Base-by-base conservation (phyloP, 2,888 invertebrate genomes). In the Calameuta filiformis region DNA sequence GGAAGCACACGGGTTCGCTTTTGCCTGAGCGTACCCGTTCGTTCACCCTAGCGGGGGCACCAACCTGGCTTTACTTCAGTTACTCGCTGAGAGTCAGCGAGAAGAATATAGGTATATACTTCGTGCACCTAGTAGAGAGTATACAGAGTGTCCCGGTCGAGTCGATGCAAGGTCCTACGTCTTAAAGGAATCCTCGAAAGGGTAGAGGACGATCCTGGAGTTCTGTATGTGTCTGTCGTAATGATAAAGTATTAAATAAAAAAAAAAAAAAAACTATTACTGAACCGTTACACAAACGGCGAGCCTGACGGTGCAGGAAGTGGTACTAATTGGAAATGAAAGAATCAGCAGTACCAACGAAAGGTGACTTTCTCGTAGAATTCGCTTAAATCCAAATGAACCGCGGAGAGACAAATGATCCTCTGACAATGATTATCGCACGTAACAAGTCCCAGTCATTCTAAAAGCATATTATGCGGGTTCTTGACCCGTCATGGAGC, bases 41-140 rank as follows among this genome's bases (percentile, higher is more conserved):
- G 90, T 91, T 91, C 91, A 91, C 91, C 91, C 90, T 91, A 88
- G 86, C 90, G 91, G 90, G 91, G 91, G 91, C 91, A 91, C 90
- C 91, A 91, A 91, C 91, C 91, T 91, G 91, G 88, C 91, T 90
- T 90, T 90, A 90, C 90, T 90, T 90, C 90, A 89, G 89, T 90
- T 90, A 88, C 88, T 89, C 86, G 86, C 84, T 87, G 87, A 87
- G 87, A 86, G 85, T 84, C 85, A 34, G 80, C 82, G 69, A 74
- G 30, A 71, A 71, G 71, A 33, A 71, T 74, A 74, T 74, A 74
- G 74, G 74, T 74, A 74, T 74, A 35, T n/a, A 81, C 80, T 79
- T 80, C 79, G 78, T 80, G 86, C 84, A 87, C 85, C 87, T 87
- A 85, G 87, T 86, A 86, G 85, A 85, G 86, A 84, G 86, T 87